Conservation (phyloP, 2,113 vertebrate genomes). For the Corynorhinus townsendii region DNA sequence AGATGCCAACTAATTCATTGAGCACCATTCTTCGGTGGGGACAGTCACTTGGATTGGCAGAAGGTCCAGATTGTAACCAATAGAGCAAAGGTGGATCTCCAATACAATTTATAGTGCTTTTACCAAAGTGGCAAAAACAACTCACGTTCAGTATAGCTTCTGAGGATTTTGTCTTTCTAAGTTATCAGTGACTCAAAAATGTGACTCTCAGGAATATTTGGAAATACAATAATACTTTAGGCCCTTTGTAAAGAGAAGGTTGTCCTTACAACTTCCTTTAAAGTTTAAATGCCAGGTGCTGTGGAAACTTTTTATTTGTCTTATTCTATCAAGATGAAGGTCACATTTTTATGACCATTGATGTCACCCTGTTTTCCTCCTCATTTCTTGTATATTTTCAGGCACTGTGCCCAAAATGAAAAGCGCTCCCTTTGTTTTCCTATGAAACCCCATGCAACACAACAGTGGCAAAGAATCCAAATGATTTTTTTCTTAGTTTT, state of each 20-base stretch:
- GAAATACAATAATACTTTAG: slow-evolving; percentile 66
- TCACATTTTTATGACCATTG: slow-evolving; percentile 81
- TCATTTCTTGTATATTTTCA: slow-evolving; percentile 71
- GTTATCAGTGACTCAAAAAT: background rate
- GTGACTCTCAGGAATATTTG: slow-evolving; percentile 35
- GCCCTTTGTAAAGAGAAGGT: slow-evolving; percentile 62
- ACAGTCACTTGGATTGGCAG: background rate
- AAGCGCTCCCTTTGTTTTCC: slow-evolving; percentile 77
- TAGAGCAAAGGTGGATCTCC: background rate
- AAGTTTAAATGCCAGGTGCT: slow-evolving; percentile 77
- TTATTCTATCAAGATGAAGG: slow-evolving; percentile 79
- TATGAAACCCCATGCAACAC: slow-evolving; percentile 60
- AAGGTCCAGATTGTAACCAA: background rate
- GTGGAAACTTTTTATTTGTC: slow-evolving; percentile 80
- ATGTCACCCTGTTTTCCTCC: slow-evolving; percentile 80
- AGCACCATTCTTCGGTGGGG: background rate
- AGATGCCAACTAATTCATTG: background rate
- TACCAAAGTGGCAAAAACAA: background rate
- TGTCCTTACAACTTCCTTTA: slow-evolving; percentile 77
- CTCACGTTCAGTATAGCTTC: background rate
- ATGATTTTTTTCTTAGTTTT: slow-evolving; percentile 68
- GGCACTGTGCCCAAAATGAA: slow-evolving; percentile 64
- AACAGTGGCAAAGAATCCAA: slow-evolving; percentile 66
- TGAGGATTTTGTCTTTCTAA: background rate
- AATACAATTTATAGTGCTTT: background rate